A percentile compares a stretch with the other conserved stretches of the same genome.
These are phyloP conservation scores for Prostheceraeus crozeri DNA, from an alignment of 2,888 invertebrate genomes.

Conservation along the genomic window DNA sequence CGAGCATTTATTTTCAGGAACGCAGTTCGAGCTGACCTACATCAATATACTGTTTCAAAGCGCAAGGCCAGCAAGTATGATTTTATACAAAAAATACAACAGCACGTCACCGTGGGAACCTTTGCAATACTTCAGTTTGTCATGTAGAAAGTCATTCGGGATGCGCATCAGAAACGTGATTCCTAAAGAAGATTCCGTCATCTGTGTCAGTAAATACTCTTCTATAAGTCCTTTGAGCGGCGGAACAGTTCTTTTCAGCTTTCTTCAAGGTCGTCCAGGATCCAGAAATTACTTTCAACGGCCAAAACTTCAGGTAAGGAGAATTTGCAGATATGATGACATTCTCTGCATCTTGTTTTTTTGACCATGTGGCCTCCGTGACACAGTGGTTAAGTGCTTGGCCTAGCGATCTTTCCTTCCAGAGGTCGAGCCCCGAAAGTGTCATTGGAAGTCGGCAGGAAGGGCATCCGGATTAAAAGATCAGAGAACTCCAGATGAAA, in stretches of 20 bases:
- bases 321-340: too few relatives aligned
- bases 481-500: too few relatives aligned
- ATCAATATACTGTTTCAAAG: conserved; percentile 85
- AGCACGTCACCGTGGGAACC: conserved; percentile 64
- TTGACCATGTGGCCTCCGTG: too few relatives aligned
- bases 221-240: conserved; percentile 90
- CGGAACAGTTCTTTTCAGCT: conserved; percentile 87
- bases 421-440: too few relatives aligned
- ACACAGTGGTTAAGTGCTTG: too few relatives aligned
- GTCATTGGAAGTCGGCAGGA: too few relatives aligned
- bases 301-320: conserved; percentile 74
- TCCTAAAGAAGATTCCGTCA: conserved; percentile 7
- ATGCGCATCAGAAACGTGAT: too few relatives aligned
- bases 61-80: conserved; percentile 91
- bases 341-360: too few relatives aligned
- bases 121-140: conserved; percentile 59
- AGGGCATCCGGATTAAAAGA: too few relatives aligned
- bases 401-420: too few relatives aligned
- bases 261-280: conserved; percentile 84
- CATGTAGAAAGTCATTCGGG: conserved; percentile 37
- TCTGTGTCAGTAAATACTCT: conserved; percentile 92
- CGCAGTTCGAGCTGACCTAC: conserved; percentile 93
- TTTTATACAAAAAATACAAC: conserved; percentile 72
- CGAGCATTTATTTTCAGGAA: too few relatives aligned
- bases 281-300: conserved; percentile 84